Base-by-base conservation (phyloP, 1,140 invertebrate genomes). In the Tetranychus cinnabarinus region DNA sequence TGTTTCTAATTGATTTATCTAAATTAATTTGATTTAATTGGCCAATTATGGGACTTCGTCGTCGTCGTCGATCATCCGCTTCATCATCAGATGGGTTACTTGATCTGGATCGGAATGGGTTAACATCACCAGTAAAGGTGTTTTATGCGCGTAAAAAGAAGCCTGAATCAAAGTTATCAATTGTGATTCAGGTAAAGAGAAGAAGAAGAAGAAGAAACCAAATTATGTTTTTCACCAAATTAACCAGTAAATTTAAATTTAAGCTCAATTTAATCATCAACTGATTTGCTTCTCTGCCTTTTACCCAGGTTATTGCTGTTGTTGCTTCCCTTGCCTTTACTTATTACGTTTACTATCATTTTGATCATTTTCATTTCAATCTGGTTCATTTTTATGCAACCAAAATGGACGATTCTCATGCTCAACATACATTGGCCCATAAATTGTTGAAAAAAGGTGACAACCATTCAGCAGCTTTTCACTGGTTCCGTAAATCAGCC, bases 351-450 rank as follows among this genome's bases (percentile, higher is more conserved):
- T 78, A 74, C 66, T 77, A 70, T 66, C 72, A 77, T 66, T 75
- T 77, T 65, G 77, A 78, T 45, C 70, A 76, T 57, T 69, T 79
- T 10, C 77, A 79, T 67, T 77, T 74, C 64, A 73, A 78, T 65
- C 67, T 76, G 2, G 72, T 72, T 34, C 72, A 75, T 59, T 70
- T 70, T 5, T 78, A 78, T 66, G 78, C 76, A 5, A 70, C 75
- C 62, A 56, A 61, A 45, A 66, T 77, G 6, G 78, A 77, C 3
- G 75, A 77, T 67, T 59, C 71, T 10, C 68, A 72, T 48, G 77
- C 78, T 4, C 78, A 79, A 60, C 77, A 79, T 65, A 70, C 74
- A 35, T 66, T 78, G 31, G 78, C 72, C 52, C 75, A 79, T 61
- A 71, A 76, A 66, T 76, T 76, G 64, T 68, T 79, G 7, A 69